Evolutionary conservation across 1,140 invertebrate species (phyloP).

Genomic region (Ceratina japonica): DNA sequence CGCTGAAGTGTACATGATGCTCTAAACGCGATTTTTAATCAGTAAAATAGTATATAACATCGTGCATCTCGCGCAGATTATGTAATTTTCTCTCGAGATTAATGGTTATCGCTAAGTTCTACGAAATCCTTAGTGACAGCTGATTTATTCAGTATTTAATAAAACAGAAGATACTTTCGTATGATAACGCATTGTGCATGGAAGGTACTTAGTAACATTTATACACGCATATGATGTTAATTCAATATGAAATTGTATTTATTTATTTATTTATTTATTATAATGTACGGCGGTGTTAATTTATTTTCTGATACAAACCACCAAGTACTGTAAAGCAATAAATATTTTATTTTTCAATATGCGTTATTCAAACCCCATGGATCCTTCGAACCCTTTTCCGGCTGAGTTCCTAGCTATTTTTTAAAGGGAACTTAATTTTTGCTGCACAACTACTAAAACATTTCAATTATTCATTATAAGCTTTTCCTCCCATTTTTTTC

Average conservation of each 20-base stretch:
- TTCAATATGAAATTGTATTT: background rate
- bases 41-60: background rate
- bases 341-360: background rate
- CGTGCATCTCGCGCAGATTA: background rate
- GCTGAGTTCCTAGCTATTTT: background rate
- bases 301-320: background rate
- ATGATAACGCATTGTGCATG: too few relatives aligned
- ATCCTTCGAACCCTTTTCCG: background rate
- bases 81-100: background rate
- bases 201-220: background rate
- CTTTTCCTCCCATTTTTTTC: too few relatives aligned
- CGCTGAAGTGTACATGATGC: slow-evolving; percentile 74
- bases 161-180: background rate
- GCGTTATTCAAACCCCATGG: background rate
- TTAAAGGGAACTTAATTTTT: background rate
- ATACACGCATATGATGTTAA: background rate
- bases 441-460: background rate
- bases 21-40: slow-evolving; percentile 56
- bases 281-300: background rate
- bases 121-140: background rate
- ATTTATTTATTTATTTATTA: background rate
- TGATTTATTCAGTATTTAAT: background rate
- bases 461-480: background rate
- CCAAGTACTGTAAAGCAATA: background rate
- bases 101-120: background rate